A percentile compares a stretch with the other conserved stretches of the same genome.
These are phyloP conservation scores for Aphelinus atriplicis DNA, from an alignment of 1,140 invertebrate species.

Conservation along the genomic window DNA sequence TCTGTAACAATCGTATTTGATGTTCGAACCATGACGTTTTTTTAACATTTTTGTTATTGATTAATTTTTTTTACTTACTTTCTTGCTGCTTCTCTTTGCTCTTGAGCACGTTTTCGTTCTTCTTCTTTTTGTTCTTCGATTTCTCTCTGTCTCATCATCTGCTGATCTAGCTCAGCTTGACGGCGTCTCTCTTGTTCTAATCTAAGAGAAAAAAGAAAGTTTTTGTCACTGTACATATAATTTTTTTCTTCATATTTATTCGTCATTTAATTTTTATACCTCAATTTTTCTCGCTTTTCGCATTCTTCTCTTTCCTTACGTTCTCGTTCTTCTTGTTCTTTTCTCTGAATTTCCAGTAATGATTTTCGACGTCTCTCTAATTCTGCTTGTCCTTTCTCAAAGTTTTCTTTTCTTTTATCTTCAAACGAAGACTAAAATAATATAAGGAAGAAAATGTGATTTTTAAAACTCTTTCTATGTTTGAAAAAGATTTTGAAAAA, in stretches of 20 bases:
- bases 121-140: conserved; percentile 78
- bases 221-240: conserved; percentile 13
- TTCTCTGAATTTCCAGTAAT: conserved; percentile 84
- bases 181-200: conserved; percentile 74
- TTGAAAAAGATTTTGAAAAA: conserved; percentile 6
- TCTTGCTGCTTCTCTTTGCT: conserved; percentile 83
- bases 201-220: conserved; percentile 48
- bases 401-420: conserved; percentile 96
- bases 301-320: conserved; percentile 90
- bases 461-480: conserved; percentile 11
- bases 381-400: conserved; percentile 97
- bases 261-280: conserved; percentile 50
- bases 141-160: conserved; percentile 85
- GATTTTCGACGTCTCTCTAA: conserved; percentile 90
- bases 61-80: conserved; percentile 61
- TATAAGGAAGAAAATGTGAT: conserved; percentile 31
- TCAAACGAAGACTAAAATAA: conserved; percentile 84
- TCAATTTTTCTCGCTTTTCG: conserved; percentile 84
- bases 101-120: conserved; percentile 76
- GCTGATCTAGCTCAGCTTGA: conserved; percentile 77
- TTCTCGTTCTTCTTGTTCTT: conserved; percentile 91
- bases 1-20: conserved; percentile 58
- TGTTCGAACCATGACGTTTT: conserved; percentile 45
- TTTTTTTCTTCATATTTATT: background rate
- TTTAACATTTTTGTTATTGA: conserved; percentile 9